Conservation (phyloP, 2,797 vertebrate species). For the Sebastes taczanowskii region DNA sequence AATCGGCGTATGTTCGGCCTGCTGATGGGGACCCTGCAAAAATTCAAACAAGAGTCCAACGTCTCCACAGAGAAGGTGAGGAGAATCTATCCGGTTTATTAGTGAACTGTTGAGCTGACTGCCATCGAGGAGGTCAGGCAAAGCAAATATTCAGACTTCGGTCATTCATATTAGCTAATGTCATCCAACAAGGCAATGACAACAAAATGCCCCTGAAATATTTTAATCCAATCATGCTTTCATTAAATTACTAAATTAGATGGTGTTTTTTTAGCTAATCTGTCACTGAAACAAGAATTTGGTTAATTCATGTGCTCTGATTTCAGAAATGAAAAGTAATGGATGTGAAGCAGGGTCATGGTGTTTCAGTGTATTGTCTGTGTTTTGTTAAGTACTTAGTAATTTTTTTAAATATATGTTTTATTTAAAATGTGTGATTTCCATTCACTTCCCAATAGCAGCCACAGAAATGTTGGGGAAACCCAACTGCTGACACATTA, state of each 20-base stretch:
- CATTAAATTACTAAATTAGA: not conserved
- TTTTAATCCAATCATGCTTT: not conserved
- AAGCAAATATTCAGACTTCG: not conserved
- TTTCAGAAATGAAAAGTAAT: not conserved
- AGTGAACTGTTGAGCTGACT: not conserved
- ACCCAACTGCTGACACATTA: not conserved
- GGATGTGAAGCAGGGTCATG: not conserved
- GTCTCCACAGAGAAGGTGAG: constrained; percentile 93
- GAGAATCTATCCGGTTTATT: not conserved
- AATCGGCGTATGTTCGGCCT: constrained; percentile 99
- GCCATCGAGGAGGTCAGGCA: not conserved
- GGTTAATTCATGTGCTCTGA: not conserved
- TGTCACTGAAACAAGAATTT: not conserved
- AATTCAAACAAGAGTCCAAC: constrained; percentile 98
- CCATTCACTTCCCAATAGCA: not conserved
- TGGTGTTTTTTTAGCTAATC: not conserved
- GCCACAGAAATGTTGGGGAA: not conserved
- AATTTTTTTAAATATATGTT: no score
- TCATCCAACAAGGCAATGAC: not conserved
- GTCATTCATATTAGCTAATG: not conserved
- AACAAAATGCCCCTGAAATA: no score
- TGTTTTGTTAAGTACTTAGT: not conserved
- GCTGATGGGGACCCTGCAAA: constrained; percentile 99
- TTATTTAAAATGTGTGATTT: not conserved
- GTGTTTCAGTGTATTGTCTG: not conserved